Conservation (phyloP, 2,797 vertebrate species). For the Smutsia temminckii region DNA sequence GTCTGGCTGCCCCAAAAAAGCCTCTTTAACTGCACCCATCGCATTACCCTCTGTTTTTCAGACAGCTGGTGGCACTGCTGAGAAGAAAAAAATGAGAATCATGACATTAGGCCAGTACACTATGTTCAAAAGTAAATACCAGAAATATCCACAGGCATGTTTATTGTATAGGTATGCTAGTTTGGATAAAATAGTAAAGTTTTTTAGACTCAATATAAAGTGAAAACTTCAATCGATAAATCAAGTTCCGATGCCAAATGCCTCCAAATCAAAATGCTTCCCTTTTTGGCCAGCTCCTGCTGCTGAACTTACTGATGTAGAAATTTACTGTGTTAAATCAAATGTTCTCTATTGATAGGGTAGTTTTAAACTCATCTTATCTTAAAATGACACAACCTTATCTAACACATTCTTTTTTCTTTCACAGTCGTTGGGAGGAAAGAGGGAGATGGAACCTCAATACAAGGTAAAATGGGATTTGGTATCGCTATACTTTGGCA, state of each 20-base stretch:
- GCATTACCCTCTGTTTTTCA: background rate
- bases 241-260: conserved; percentile 17
- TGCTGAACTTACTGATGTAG: background rate
- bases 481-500: conserved; percentile 66
- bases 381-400: conserved; percentile 48
- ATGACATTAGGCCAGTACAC: background rate
- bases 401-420: background rate
- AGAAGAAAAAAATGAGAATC: background rate
- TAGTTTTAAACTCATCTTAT: conserved; percentile 46
- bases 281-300: background rate
- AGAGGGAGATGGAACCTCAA: background rate
- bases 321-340: background rate
- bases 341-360: background rate
- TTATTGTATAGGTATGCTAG: background rate
- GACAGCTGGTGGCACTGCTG: background rate
- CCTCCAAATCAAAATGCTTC: conserved; percentile 32
- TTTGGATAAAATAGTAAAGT: background rate
- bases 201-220: background rate
- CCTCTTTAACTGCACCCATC: background rate
- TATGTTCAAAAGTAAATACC: background rate
- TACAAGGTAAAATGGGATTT: conserved; percentile 44
- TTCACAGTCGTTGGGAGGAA: background rate
- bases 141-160: background rate
- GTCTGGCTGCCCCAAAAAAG: background rate
- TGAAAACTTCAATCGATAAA: conserved; percentile 10